Percentiles rank a stretch among this genome's conserved stretches.
These are phyloP conservation scores for Synanceia verrucosa DNA, from an alignment of 2,797 vertebrate species.

Conservation along the genomic window DNA sequence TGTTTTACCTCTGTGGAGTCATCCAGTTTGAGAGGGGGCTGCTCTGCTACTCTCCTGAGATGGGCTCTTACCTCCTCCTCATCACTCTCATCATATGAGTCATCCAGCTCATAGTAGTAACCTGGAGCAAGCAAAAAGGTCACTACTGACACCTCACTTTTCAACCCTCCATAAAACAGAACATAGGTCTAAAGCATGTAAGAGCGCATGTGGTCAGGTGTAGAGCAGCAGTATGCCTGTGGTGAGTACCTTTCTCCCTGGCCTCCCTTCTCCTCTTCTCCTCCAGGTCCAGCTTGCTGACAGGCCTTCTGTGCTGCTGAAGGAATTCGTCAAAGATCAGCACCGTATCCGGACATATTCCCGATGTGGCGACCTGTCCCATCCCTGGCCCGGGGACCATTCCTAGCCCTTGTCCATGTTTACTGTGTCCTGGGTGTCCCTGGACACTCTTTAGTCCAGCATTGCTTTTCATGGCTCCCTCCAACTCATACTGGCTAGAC, in stretches of 20 bases:
- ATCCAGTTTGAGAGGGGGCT: conserved; percentile 95
- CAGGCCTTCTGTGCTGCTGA: conserved; percentile 91
- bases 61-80: conserved; percentile 97
- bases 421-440: conserved; percentile 62
- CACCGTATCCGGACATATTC: conserved; percentile 78
- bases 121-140: conserved; percentile 77
- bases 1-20: conserved; percentile 91
- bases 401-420: conserved; percentile 64
- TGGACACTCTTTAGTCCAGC: conserved; percentile 82
- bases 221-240: not conserved
- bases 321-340: conserved; percentile 93
- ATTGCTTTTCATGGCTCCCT: conserved; percentile 80
- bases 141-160: conserved; percentile 14
- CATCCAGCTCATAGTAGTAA: conserved; percentile 97
- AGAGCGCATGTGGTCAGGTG: not conserved
- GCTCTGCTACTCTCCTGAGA: conserved; percentile 93
- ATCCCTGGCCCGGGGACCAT: conserved; percentile 39
- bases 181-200: not conserved
- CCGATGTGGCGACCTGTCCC: conserved; percentile 64
- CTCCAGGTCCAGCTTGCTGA: conserved; percentile 97
- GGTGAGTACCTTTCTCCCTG: conserved; percentile 89
- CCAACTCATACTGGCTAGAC: conserved; percentile 83
- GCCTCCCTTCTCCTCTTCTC: conserved; percentile 92
- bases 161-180: not conserved
- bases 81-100: conserved; percentile 97